phyloP scores from a whole-genome alignment of 2,888 invertebrate genomes.

The Scaptodrosophila latifasciaeformis region DNA sequence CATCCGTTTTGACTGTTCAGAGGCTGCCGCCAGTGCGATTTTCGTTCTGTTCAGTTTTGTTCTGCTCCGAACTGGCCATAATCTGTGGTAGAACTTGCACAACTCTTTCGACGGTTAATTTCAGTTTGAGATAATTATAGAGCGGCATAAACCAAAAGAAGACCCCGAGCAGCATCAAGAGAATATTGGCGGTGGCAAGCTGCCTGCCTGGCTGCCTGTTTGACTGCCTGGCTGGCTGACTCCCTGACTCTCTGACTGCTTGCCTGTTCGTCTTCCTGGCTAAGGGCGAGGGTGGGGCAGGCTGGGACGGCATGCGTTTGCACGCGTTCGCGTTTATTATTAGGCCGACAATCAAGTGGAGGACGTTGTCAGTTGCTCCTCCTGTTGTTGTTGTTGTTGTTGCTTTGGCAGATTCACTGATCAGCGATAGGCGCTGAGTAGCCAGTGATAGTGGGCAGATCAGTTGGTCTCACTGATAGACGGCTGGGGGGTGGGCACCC shows the following conservation, averaged over 20 bases:
- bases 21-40: not conserved
- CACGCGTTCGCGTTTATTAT: slow-evolving; percentile 72
- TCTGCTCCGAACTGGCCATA: slow-evolving; percentile 33
- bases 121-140: slow-evolving; percentile 72
- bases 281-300: slow-evolving; percentile 9
- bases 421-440: no score
- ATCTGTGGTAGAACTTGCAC: slow-evolving; percentile 35
- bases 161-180: not conserved
- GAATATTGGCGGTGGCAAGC: no score
- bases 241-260: no score
- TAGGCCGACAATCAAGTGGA: slow-evolving; percentile 54
- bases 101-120: slow-evolving; percentile 73
- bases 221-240: no score
- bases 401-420: slow-evolving; percentile 19
- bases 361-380: slow-evolving; percentile 36
- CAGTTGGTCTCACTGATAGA: no score
- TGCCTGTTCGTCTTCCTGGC: no score
- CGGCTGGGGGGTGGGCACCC: not conserved
- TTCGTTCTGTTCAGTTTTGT: no score
- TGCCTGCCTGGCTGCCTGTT: no score
- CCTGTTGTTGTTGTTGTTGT: slow-evolving; percentile 21
- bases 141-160: slow-evolving; percentile 59
- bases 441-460: no score
- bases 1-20: slow-evolving; percentile 26
- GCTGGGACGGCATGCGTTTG: slow-evolving; percentile 56